phyloP scores from a whole-genome alignment of 2,113 vertebrate species.

The Corynorhinus townsendii region DNA sequence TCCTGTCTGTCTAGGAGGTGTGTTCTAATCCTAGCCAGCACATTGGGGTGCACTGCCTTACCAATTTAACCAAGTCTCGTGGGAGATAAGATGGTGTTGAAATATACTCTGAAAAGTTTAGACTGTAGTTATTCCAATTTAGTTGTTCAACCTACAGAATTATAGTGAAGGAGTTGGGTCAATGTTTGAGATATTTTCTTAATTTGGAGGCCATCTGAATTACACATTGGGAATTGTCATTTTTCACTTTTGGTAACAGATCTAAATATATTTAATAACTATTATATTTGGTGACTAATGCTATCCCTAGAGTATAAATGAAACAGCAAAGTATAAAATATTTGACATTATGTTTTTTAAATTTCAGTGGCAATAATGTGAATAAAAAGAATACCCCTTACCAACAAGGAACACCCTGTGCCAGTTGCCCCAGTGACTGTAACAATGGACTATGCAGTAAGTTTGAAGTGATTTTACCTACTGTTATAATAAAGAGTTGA shows the following conservation, averaged over 20 bases:
- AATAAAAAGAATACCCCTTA: conserved; percentile 69
- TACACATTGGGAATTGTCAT: background rate
- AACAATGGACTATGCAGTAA: conserved; percentile 80
- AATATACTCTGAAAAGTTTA: background rate
- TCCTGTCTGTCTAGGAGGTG: background rate
- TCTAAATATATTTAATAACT: background rate
- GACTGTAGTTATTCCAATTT: background rate
- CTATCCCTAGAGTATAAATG: background rate
- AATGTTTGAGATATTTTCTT: background rate
- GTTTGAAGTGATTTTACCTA: conserved; percentile 41
- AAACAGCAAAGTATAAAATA: background rate
- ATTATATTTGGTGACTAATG: background rate
- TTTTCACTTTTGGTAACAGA: background rate
- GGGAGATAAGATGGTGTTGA: background rate
- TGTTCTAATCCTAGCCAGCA: background rate
- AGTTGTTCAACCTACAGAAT: background rate
- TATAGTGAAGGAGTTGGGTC: background rate
- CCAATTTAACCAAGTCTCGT: background rate
- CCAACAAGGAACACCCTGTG: conserved; percentile 70
- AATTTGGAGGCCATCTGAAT: background rate
- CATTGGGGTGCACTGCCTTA: background rate
- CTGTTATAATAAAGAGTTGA: background rate
- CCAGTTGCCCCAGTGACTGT: conserved; percentile 74
- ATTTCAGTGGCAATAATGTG: conserved; percentile 76
- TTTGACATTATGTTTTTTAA: conserved; percentile 22